phyloP scores from a whole-genome alignment of 2,888 invertebrate genomes.

The Yponomeuta cagnagella region DNA sequence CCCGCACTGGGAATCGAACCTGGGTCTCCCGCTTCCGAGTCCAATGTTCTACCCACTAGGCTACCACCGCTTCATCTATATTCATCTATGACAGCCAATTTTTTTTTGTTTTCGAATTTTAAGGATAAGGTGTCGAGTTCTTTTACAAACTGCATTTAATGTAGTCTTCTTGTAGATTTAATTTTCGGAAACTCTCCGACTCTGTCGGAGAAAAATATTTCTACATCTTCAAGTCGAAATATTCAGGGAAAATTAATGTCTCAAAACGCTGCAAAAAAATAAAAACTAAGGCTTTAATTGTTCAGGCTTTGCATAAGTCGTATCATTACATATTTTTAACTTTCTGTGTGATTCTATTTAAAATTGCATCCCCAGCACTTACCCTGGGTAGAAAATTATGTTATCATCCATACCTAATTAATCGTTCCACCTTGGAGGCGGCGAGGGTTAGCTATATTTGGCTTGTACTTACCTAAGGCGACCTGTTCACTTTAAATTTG shows the following conservation, averaged over 20 bases:
- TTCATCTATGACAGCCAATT: too few relatives aligned
- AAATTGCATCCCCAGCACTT: slow-evolving; percentile 14
- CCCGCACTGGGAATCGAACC: too few relatives aligned
- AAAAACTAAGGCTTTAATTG: neutral
- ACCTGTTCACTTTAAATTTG: too few relatives aligned
- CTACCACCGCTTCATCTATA: too few relatives aligned
- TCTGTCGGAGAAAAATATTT: neutral
- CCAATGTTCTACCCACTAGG: too few relatives aligned
- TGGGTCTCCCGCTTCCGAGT: too few relatives aligned
- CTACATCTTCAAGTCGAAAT: neutral
- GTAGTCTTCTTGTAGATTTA: neutral
- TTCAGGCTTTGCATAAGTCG: neutral
- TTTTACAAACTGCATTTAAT: too few relatives aligned
- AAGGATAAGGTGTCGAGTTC: too few relatives aligned
- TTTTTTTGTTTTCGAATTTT: too few relatives aligned
- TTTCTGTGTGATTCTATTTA: neutral
- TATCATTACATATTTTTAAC: neutral
- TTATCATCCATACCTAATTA: slow-evolving; percentile 21
- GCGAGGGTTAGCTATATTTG: neutral
- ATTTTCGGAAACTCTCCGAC: neutral
- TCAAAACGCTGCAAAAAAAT: neutral
- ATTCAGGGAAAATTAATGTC: neutral
- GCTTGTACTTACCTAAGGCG: neutral
- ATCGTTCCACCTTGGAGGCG: slow-evolving; percentile 15
- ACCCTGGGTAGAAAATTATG: slow-evolving; percentile 16